Base-by-base conservation (phyloP, 2,888 invertebrate genomes). In the Noctuana brunneofusca region DNA sequence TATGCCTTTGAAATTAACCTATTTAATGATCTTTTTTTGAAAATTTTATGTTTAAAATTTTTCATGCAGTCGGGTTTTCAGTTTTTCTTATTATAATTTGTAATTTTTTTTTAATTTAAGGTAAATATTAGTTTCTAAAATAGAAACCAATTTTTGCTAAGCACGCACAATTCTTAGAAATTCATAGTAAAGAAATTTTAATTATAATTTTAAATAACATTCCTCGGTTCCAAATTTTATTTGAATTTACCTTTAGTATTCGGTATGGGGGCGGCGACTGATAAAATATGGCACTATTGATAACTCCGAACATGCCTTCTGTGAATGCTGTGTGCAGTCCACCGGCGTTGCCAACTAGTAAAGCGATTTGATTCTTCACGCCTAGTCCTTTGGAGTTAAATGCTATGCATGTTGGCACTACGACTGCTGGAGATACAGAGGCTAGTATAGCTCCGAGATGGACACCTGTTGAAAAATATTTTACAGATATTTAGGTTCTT, bases 371-470 rank as follows among this genome's bases (percentile, higher is more conserved):
- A 89, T 97, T 97, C 66, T 96, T 96, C 0, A 96, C 94, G 3
- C 99, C 99, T 72, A 97, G 96, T 0, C 97, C 97, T 80, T 95
- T 95, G 46, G 94, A 93, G 24, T 96, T 93, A 22, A 98, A 89
- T 38, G 94, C 92, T 78, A 97, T 93, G 48, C 97, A 93, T 65
- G 96, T 96, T 0, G 99, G 98, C 1, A 98, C 98, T 4, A 99
- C 96, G 3, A 99, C 97, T 1, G 99, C 99, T 3, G 99, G 98
- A 0, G 98, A 97, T 1, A 99, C 98, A 1, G 98, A 99, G 0
- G 97, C 96, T 60, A 97, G 92, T 56, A 97, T 95, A 57, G 96
- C 93, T 8, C 97, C 98, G 32, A 98, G 91, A 68, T 98, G 93
- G 62, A 97, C 92, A 38, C 93, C 93, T 94, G 74, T 43, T 43